Evolutionary conservation across 2,113 vertebrate species (phyloP).

Genomic region (Cololabis saira): DNA sequence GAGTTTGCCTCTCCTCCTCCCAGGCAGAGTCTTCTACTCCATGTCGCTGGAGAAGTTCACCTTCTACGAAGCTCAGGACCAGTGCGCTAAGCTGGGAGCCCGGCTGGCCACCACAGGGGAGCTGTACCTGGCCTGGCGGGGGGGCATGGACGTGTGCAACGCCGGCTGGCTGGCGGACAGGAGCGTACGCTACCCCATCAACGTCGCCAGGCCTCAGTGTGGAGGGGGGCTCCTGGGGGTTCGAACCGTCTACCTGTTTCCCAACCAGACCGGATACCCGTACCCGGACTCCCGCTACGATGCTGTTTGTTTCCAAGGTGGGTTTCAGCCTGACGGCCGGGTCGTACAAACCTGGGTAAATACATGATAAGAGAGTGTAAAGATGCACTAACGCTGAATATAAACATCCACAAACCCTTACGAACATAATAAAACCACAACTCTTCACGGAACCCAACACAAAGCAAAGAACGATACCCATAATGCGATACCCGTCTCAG

Average conservation of each 20-base stretch:
- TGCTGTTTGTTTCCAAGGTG: conserved; percentile 93
- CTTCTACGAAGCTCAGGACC: conserved; percentile 89
- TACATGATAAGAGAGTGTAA: too few relatives aligned
- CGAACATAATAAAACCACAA: too few relatives aligned
- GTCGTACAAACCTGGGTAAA: too few relatives aligned
- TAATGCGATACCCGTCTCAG: too few relatives aligned
- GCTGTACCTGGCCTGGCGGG: conserved; percentile 94
- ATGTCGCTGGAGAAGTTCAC: conserved; percentile 88
- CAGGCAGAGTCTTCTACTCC: conserved; percentile 95
- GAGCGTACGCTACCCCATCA: conserved; percentile 96
- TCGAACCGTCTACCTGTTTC: conserved; percentile 88
- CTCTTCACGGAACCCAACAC: too few relatives aligned
- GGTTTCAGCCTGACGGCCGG: conserved; percentile 4
- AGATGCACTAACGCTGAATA: too few relatives aligned
- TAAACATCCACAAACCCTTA: too few relatives aligned
- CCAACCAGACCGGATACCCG: conserved; percentile 95
- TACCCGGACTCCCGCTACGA: conserved; percentile 88
- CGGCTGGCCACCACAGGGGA: conserved; percentile 92
- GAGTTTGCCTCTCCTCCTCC: conserved; percentile 13
- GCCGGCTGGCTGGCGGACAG: conserved; percentile 94
- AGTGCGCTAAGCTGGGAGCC: conserved; percentile 88
- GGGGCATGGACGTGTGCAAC: conserved; percentile 93
- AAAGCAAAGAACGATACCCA: too few relatives aligned
- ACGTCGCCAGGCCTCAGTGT: conserved; percentile 90
- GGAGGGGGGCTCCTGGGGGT: conserved; percentile 94